Base-by-base conservation (phyloP, 2,797 vertebrate species). In the Aphelocoma californica region DNA sequence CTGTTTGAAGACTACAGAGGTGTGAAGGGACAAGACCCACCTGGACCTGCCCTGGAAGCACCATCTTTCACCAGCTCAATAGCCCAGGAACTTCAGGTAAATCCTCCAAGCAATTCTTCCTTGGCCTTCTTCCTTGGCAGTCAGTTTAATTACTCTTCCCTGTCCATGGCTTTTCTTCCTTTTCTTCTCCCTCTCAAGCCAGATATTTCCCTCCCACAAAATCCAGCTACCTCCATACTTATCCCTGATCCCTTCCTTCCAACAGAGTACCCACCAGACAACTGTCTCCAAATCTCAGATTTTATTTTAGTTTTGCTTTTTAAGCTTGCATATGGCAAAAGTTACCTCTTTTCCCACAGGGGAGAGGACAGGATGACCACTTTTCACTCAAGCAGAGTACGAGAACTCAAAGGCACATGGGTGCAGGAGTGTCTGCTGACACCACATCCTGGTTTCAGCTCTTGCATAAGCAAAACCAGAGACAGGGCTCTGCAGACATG, bases 331-430 rank as follows among this genome's bases (percentile, higher is more conserved):
- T 56, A 6, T 19, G 31, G n/a, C 11, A 85, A 54, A 23, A 92
- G 7, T 18, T 4, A 48, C 8, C 18, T 54, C 21, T 48, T 75
- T 69, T 32, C 29, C 15, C 19, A 31, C n/a, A 31, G 21, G 1
- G 14, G 4, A 44, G 23, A 78, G 34, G 34, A 23, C 61, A 71
- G 48, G 42, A 54, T 50, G 44, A 47, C 4, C 62, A 72, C 7
- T 13, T 91, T 65, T 40, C 19, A 31, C 15, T 32, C 3, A 2
- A 47, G 66, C 24, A 79, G 47, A 73, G 28, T 1, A 0, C 12
- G 34, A 58, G 50, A 10, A 4, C 47, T 74, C 24, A 64, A 40
- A 54, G 29, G 6, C 31, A 28, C 10, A 0, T 0, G 0, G 24
- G 4, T 42, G 26, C 53, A 29, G 48, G 44, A 36, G 29, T 7